Evolutionary conservation across 2,113 vertebrate genomes (phyloP).

Genomic region (Oplegnathus fasciatus): DNA sequence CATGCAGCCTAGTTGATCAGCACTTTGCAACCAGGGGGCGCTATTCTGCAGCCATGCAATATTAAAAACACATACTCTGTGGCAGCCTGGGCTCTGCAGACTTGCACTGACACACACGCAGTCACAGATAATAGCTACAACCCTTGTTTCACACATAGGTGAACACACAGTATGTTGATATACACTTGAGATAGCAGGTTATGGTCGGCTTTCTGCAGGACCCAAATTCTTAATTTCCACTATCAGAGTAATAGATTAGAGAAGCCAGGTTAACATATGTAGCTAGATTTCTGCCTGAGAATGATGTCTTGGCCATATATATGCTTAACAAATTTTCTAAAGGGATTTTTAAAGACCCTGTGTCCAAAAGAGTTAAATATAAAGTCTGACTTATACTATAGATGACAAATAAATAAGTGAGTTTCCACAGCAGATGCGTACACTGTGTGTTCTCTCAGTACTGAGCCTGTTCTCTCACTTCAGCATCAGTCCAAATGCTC

Average conservation of each 20-base stretch:
- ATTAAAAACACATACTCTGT: background rate
- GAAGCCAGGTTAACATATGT: background rate
- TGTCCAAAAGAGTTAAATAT: too few species aligned
- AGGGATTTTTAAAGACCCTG: background rate
- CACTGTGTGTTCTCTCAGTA: background rate
- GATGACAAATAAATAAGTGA: background rate
- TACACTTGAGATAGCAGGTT: background rate
- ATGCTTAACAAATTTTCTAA: background rate
- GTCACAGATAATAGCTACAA: background rate
- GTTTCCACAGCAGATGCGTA: background rate
- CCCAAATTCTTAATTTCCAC: background rate
- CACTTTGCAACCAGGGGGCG: constrained; percentile 49
- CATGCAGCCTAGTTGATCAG: background rate
- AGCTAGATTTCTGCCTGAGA: background rate
- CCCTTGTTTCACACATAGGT: background rate
- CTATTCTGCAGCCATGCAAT: constrained; percentile 40
- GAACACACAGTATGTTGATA: background rate
- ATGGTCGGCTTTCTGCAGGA: background rate
- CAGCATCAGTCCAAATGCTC: background rate
- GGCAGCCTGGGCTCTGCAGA: background rate
- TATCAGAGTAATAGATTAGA: background rate
- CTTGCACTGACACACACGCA: background rate
- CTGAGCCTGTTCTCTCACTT: background rate
- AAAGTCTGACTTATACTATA: background rate
- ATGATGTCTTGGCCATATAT: background rate